Conservation (phyloP, 2,797 vertebrate species). For the Poecilia picta region DNA sequence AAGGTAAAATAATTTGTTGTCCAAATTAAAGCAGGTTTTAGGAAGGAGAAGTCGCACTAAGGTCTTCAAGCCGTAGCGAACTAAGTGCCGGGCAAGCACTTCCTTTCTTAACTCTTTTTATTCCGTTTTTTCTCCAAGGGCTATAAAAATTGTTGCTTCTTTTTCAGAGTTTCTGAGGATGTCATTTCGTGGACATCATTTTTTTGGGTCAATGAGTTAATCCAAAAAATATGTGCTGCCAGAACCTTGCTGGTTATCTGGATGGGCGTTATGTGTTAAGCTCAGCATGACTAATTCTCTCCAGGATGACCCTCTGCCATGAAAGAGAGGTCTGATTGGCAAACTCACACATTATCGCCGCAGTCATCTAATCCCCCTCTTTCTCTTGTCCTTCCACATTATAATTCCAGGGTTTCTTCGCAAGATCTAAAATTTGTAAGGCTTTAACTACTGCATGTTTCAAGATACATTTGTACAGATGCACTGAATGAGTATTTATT, state of each 20-base stretch:
- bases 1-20: slow-evolving; percentile 41
- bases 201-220: slow-evolving; percentile 84
- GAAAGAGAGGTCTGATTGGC: slow-evolving; percentile 72
- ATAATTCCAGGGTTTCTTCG: slow-evolving; percentile 35
- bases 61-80: neutral
- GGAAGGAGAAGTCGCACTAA: neutral
- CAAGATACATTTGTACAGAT: neutral
- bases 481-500: neutral
- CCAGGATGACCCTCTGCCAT: slow-evolving; percentile 66
- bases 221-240: slow-evolving; percentile 82
- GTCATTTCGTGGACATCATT: slow-evolving; percentile 73
- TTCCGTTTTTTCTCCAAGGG: slow-evolving; percentile 32
- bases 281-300: slow-evolving; percentile 77
- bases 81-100: neutral
- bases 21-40: slow-evolving; percentile 6
- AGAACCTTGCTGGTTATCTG: slow-evolving; percentile 78
- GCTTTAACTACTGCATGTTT: neutral
- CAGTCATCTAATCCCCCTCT: slow-evolving; percentile 66
- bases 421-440: neutral
- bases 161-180: slow-evolving; percentile 65
- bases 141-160: slow-evolving; percentile 67
- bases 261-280: slow-evolving; percentile 78
- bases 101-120: neutral
- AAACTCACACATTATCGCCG: slow-evolving; percentile 76
- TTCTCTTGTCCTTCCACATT: slow-evolving; percentile 49